phyloP scores from a whole-genome alignment of 2,888 invertebrate genomes.

The Hecatera dysodea region DNA sequence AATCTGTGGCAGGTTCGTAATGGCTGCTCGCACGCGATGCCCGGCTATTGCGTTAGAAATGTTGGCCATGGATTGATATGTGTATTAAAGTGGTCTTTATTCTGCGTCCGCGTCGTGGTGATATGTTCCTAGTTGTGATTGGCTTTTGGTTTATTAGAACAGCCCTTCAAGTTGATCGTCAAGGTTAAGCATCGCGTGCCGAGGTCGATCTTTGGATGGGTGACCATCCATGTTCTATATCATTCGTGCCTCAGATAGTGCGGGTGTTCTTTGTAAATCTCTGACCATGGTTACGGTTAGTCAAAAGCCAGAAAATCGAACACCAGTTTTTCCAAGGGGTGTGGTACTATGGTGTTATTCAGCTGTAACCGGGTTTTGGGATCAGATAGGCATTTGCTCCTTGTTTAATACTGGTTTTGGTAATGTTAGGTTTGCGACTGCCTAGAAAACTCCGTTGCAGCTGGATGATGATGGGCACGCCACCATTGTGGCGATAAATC shows the following conservation, averaged over 20 bases:
- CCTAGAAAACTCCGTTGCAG: too few species aligned
- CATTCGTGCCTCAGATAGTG: background rate
- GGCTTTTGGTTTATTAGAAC: too few species aligned
- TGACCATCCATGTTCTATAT: background rate
- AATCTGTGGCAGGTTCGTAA: constrained; percentile 61
- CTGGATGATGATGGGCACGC: too few species aligned
- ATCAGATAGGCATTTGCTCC: background rate
- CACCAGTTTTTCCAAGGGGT: background rate
- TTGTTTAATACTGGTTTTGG: background rate
- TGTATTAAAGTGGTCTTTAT: constrained; percentile 7
- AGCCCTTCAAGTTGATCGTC: too few species aligned
- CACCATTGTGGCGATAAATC: too few species aligned
- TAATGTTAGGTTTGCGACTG: too few species aligned
- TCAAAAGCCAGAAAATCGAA: background rate
- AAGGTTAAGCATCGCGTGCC: background rate
- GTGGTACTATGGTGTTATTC: background rate
- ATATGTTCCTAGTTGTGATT: background rate
- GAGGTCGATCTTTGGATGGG: background rate
- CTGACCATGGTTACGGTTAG: background rate
- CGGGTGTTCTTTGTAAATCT: background rate
- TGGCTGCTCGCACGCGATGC: constrained; percentile 64
- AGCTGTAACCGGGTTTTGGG: background rate
- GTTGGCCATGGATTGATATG: constrained; percentile 42
- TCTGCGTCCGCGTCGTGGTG: too few species aligned
- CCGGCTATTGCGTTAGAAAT: constrained; percentile 54